Percentiles rank a stretch among this genome's conserved stretches.
These are phyloP conservation scores for Campylomormyrus tamandua DNA, from an alignment of 2,113 vertebrate species.

Conservation along the genomic window DNA sequence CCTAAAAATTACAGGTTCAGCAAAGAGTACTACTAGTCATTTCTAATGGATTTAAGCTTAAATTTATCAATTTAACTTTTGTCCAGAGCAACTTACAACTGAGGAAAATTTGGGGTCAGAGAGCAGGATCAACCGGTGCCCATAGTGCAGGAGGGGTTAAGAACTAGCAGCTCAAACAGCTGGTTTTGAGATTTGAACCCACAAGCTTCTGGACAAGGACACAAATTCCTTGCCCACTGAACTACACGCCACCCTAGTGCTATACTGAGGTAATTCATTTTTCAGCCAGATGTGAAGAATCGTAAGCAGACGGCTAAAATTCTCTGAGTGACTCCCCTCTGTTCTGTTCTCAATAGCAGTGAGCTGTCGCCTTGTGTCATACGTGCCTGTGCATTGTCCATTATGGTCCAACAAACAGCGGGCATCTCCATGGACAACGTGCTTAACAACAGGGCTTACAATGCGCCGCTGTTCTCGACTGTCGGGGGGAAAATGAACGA, in stretches of 20 bases:
- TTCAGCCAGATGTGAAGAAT: not conserved
- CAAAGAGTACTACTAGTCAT: not conserved
- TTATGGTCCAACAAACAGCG: constrained; percentile 25
- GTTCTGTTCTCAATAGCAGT: not conserved
- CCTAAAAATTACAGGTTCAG: not conserved
- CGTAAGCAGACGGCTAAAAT: constrained; percentile 10
- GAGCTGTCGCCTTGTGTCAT: constrained; percentile 20
- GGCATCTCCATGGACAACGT: constrained; percentile 24
- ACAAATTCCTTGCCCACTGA: not conserved
- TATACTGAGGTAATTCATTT: not conserved
- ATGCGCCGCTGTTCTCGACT: constrained; percentile 26
- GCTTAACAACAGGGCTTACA: constrained; percentile 28
- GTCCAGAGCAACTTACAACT: not conserved
- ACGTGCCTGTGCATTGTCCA: constrained; percentile 32
- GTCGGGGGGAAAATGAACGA: not conserved
- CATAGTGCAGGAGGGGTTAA: not conserved
- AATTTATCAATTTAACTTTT: not conserved
- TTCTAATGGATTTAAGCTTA: not conserved
- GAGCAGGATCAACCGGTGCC: not conserved
- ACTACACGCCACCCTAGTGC: not conserved
- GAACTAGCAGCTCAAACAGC: too few species aligned
- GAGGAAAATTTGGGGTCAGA: not conserved
- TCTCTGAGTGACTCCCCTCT: not conserved
- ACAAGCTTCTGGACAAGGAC: not conserved
- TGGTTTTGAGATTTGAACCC: not conserved